Percentiles rank a stretch among this genome's conserved stretches.
phyloP scores from a whole-genome alignment of 2,888 invertebrate genomes.

The Cyaniris semiargus region DNA sequence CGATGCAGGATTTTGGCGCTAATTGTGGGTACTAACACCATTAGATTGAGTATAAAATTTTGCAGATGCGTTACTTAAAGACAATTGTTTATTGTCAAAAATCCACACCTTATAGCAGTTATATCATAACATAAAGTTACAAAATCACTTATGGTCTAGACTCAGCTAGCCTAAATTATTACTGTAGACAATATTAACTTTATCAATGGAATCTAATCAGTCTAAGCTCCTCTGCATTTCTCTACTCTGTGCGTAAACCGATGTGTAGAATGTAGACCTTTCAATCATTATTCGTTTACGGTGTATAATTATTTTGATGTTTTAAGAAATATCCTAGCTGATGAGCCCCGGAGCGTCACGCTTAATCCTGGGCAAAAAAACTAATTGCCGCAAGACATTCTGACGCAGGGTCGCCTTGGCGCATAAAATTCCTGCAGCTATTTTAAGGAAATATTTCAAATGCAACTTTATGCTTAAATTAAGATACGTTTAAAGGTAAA shows the following conservation, averaged over 20 bases:
- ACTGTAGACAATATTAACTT: neutral
- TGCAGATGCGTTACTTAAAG: neutral
- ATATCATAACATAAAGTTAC: neutral
- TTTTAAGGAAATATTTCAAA: conserved; percentile 22
- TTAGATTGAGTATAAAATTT: neutral
- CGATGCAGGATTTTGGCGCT: no score
- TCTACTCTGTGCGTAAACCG: conserved; percentile 50
- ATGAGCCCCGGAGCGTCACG: conserved; percentile 61
- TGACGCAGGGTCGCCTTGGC: conserved; percentile 35
- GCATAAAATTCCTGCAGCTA: conserved; percentile 3
- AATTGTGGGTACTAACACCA: no score
- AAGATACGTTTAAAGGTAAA: neutral
- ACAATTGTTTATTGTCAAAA: neutral
- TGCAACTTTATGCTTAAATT: neutral
- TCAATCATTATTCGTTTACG: conserved; percentile 72
- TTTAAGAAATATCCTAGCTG: conserved; percentile 55
- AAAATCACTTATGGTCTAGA: neutral
- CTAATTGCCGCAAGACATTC: conserved; percentile 70
- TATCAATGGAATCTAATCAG: neutral
- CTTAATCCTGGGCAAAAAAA: conserved; percentile 45
- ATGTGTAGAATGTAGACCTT: conserved; percentile 68
- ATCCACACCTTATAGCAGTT: neutral
- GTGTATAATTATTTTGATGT: conserved; percentile 76
- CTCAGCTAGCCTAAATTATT: neutral
- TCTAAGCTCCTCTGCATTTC: conserved; percentile 35